Conservation (phyloP, 2,113 vertebrate genomes). For the Orientallactaga bullata region DNA sequence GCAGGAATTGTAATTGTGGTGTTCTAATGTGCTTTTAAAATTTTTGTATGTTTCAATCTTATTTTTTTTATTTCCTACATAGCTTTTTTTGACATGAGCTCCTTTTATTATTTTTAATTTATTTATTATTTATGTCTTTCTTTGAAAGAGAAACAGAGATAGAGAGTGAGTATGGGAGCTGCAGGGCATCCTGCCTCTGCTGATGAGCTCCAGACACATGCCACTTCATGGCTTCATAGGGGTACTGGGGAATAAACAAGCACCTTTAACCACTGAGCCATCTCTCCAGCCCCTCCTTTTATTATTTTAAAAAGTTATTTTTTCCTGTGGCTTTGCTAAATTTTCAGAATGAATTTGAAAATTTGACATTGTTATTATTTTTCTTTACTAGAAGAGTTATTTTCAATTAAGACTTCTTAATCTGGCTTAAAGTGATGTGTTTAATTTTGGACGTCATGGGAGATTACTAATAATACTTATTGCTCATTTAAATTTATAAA, state of each 20-base stretch:
- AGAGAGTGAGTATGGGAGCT: no score
- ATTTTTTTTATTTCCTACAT: neutral
- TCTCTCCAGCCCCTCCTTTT: neutral
- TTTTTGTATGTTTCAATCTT: neutral
- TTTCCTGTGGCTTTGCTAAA: neutral
- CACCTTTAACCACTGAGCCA: no score
- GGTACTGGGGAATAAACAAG: no score
- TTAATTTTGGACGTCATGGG: slow-evolving; percentile 22
- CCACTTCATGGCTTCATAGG: no score
- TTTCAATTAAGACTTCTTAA: slow-evolving; percentile 7
- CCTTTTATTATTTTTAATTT: neutral
- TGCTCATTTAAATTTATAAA: slow-evolving; percentile 19
- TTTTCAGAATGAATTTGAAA: neutral
- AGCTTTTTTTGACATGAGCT: neutral
- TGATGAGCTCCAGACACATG: no score
- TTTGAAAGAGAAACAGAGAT: no score
- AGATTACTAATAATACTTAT: slow-evolving; percentile 17
- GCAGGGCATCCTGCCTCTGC: no score
- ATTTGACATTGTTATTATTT: neutral
- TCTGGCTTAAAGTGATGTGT: neutral
- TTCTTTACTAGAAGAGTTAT: neutral
- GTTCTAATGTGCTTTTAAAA: neutral
- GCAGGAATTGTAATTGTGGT: neutral
- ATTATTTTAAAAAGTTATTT: neutral
- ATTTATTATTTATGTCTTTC: no score